These are phyloP conservation scores for Mus caroli DNA, from an alignment of 2,797 vertebrate genomes.

Conservation along the genomic window DNA sequence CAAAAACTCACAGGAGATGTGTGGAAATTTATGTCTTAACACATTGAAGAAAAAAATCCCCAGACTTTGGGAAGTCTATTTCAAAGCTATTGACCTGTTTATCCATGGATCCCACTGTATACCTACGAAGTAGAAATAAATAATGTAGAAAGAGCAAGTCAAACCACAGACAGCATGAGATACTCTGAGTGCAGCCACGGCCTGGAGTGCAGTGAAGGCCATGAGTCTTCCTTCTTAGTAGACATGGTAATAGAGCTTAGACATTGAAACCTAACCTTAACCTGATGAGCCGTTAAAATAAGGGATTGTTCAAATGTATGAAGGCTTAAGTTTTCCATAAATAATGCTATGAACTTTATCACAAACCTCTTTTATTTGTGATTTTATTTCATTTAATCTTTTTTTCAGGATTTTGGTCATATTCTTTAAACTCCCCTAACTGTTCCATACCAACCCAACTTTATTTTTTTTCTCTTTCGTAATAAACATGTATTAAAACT, in stretches of 20 bases:
- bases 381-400: background rate
- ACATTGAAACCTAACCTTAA: accelerated
- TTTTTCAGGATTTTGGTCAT: background rate
- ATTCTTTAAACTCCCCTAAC: background rate
- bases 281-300: background rate
- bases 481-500: background rate
- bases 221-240: background rate
- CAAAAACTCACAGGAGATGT: background rate
- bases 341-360: background rate
- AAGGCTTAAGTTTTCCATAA: background rate
- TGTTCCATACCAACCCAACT: no score
- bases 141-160: background rate
- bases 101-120: background rate
- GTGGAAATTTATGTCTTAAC: background rate
- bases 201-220: background rate
- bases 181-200: background rate
- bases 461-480: background rate
- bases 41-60: background rate
- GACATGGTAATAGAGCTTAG: no score
- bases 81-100: background rate
- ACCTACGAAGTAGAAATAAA: background rate
- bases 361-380: background rate
- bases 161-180: background rate
- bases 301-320: background rate
- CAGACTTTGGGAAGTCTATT: background rate